phyloP scores from a whole-genome alignment of 2,797 vertebrate genomes.

The Otus scops region DNA sequence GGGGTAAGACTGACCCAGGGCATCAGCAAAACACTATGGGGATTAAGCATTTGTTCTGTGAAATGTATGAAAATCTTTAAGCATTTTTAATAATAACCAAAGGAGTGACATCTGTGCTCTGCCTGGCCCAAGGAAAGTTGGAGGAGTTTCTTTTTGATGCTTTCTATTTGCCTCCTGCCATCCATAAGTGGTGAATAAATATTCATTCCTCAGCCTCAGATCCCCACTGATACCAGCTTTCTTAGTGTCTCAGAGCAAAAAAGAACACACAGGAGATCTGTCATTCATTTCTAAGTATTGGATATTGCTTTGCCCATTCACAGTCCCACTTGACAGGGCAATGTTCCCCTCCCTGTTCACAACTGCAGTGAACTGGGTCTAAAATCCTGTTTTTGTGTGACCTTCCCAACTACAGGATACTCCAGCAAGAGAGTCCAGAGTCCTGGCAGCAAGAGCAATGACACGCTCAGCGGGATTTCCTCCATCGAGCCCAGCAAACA shows the following conservation, averaged over 20 bases:
- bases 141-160: not conserved
- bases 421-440: constrained; percentile 88
- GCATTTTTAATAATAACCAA: not conserved
- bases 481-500: constrained; percentile 94
- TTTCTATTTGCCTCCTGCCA: not conserved
- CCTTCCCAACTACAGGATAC: constrained; percentile 70
- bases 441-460: constrained; percentile 92
- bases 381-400: not conserved
- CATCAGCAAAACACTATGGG: not conserved
- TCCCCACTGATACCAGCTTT: not conserved
- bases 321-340: not conserved
- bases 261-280: not conserved
- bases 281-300: not conserved
- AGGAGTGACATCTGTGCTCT: fast-evolving
- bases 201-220: not conserved
- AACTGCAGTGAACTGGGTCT: not conserved
- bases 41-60: not conserved
- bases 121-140: not conserved
- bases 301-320: not conserved
- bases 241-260: not conserved
- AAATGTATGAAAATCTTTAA: not conserved
- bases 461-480: constrained; percentile 93
- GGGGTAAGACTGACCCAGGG: not conserved
- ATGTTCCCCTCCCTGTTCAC: not conserved
- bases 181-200: not conserved